Evolutionary conservation across 1,140 invertebrate genomes (phyloP), one percentile per base, ranked within the genome.

Genomic region (Phymastichus coffea): DNA sequence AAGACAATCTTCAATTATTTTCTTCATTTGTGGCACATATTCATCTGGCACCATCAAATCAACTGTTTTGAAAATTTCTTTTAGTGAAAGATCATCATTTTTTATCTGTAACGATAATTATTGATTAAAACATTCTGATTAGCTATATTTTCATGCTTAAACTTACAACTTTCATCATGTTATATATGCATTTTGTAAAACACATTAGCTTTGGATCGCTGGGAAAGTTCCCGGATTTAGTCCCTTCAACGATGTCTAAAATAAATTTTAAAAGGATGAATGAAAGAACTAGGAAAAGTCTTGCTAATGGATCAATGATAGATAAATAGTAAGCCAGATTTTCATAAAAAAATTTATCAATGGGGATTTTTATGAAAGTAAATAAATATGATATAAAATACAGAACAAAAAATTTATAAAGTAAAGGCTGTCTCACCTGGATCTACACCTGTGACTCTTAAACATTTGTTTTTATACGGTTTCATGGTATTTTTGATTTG

Each of bases 101-200:
- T 68, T 68, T n/a, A 66, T 46, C 68, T 69, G 47, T n/a, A 19
- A 41, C 3, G 4, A 14, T 8, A 2, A 44, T 8, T 20, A 20
- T 33, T n/a, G n/a, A n/a, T n/a, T n/a, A n/a, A n/a, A n/a, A n/a
- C n/a, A n/a, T n/a, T n/a, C n/a, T n/a, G n/a, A n/a, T n/a, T n/a
- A n/a, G n/a, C n/a, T n/a, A n/a, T n/a, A n/a, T n/a, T n/a, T n/a
- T n/a, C n/a, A n/a, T n/a, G n/a, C n/a, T n/a, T n/a, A n/a, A n/a
- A 63, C 64, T 67, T 23, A 57, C 66, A 23, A 62, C 22, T 58
- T 64, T 60, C 46, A 66, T 46, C 56, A 66, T 52, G 17, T 22
- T 10, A 46, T 66, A 49, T 4, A 43, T 3, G 20, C 40, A 43
- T 20, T 12, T 43, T 6, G 22, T 20, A 12, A 12, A 43, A 12